Base-by-base conservation (phyloP, 2,888 invertebrate genomes). In the Craniophora ligustri region DNA sequence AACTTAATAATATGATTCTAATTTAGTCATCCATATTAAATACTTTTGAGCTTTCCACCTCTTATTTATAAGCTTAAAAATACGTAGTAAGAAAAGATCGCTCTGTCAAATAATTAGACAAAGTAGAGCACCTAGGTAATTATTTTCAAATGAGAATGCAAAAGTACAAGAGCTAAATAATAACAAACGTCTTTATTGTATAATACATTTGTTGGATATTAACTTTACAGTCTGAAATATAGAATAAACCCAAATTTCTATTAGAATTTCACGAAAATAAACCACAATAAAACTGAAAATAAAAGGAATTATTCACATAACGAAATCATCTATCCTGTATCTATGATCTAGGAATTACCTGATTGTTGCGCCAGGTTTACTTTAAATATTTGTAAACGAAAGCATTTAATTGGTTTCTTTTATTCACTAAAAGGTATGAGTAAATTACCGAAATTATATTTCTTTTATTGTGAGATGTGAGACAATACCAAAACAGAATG, bases 401-500 rank as follows among this genome's bases (percentile, higher is more conserved):
- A 68, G 47, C 74, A 72, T 73, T 67, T 70, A 73, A 40, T 48
- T 72, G 73, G 75, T 66, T 68, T 60, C 63, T 63, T 71, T 69
- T 74, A 79, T 71, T 57, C 64, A 67, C 30, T 71, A 74, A 79
- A n/a, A 82, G 74, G 78, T 82, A 81, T 82, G 71, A 76, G 81
- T 82, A 83, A 85, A 78, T 83, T 82, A 77, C 64, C 72, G 81
- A 86, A 86, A 85, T 84, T 85, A 81, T n/a, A 85, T 86, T 87
- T 86, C 71, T 82, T 89, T 82, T 85, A 86, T 79, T 85, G 76
- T 79, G 79, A 84, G 82, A 86, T 85, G 76, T 79, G 79, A 84
- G 82, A 86, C 75, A 81, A 87, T 86, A 91, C 89, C 89, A 92
- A 91, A 92, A 92, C 92, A 92, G 87, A 87, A 84, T 86, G 85